phyloP scores from a whole-genome alignment of 2,888 invertebrate species.

The Leptodirus hochenwartii region DNA sequence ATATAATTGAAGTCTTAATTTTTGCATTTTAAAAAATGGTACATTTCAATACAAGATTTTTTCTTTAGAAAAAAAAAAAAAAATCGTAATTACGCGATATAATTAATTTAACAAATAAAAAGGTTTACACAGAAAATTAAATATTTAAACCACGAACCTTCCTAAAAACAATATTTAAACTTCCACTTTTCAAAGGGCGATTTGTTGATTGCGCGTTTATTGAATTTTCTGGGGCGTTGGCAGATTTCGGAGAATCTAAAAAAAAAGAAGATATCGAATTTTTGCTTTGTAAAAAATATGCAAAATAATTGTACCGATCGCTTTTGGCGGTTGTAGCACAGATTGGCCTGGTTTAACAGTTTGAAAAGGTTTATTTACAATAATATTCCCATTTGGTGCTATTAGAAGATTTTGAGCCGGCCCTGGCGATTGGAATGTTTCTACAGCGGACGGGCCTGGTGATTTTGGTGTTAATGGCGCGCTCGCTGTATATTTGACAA shows the following conservation, averaged over 20 bases:
- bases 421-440: constrained; percentile 46
- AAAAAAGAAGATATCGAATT: background rate
- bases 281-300: constrained; percentile 5
- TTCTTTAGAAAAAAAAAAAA: background rate
- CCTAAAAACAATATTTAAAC: constrained; percentile 64
- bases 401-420: too few species aligned
- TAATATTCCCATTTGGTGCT: too few species aligned
- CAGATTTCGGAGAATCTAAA: constrained; percentile 3
- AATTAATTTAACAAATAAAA: background rate
- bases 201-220: constrained; percentile 9
- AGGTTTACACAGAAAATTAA: background rate
- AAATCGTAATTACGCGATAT: background rate
- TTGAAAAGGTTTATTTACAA: constrained; percentile 21
- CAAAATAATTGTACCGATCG: constrained; percentile 4
- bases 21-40: constrained; percentile 1
- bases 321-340: constrained; percentile 20
- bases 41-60: constrained; percentile 6
- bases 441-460: constrained; percentile 36
- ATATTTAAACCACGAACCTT: constrained; percentile 38
- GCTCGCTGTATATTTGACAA: too few species aligned
- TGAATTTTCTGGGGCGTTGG: constrained; percentile 7
- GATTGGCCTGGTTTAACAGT: constrained; percentile 37
- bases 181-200: constrained; percentile 40
- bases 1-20: constrained; percentile 7
- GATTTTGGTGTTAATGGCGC: too few species aligned